Conservation (phyloP, 2,797 vertebrate species). For the Pipistrellus nathusii region DNA sequence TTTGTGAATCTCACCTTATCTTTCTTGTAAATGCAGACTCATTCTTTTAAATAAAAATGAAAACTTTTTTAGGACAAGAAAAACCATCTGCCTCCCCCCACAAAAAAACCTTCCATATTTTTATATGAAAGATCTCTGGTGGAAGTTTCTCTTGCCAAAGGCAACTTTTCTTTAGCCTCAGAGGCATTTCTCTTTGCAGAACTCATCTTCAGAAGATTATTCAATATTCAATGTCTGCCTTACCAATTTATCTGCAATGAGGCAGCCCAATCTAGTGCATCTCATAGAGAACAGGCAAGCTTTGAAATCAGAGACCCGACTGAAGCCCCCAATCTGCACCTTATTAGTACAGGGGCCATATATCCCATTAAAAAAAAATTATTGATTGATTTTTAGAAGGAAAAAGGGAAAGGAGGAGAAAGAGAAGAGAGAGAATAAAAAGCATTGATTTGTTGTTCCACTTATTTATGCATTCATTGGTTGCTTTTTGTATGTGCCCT, state of each 20-base stretch:
- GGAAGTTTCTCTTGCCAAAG: conserved; percentile 35
- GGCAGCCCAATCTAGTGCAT: not conserved
- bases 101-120: not conserved
- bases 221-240: not conserved
- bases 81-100: conserved; percentile 15
- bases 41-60: not conserved
- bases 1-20: not conserved
- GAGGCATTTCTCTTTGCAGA: not conserved
- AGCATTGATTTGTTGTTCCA: no score
- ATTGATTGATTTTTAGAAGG: no score
- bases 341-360: not conserved
- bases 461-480: no score
- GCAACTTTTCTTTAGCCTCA: not conserved
- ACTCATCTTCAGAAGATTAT: not conserved
- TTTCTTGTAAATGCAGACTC: conserved; percentile 4
- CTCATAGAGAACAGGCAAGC: not conserved
- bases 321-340: not conserved
- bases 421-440: no score
- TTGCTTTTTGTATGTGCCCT: no score
- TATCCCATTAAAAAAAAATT: not conserved
- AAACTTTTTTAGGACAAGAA: conserved; percentile 32
- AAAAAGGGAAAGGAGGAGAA: no score
- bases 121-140: not conserved
- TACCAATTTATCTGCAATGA: not conserved
- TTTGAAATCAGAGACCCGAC: not conserved